Evolutionary conservation across 2,888 invertebrate species (phyloP), one percentile per base, ranked within the genome.

Genomic region (Athetis lepigone): DNA sequence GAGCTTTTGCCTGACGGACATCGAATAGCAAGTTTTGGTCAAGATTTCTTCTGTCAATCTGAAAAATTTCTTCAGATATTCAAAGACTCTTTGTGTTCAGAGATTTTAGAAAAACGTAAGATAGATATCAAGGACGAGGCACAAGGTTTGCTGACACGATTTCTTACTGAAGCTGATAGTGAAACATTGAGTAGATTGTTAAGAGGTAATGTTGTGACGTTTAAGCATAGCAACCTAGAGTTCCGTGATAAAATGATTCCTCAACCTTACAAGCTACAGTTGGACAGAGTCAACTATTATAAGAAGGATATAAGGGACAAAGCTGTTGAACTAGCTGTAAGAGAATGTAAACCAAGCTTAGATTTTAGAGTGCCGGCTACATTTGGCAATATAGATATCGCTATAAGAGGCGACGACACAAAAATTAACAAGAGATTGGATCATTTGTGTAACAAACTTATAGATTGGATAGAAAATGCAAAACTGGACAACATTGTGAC

Each of bases 321-420:
- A 21, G 43, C 55, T 25, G 25, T 56, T 2, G 57, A 57, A 57
- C 11, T 37, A 5, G 56, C 37, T 7, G 27, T 55, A 2, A 57
- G 2, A 16, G 19, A 37, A 27, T 27, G 11, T 19, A 39, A 11
- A 13, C 19, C 27, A 25, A n/a, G n/a, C n/a, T 0, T 7, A 7
- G 6, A 19, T 1, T 56, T 55, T 27, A 39, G 27, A 8, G 57
- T 56, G 1, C 56, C 56, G 11, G 37, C 27, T 9, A n/a, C 19
- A 8, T 57, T 57, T n/a, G 56, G 56, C 1, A 57, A 57, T 37
- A 56, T 37, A 56, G 55, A 56, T 25, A 19, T 52, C n/a, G 19
- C 56, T 18, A 54, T 56, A 19, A 54, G 56, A 39, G 37, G 56
- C 4, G 25, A 39, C 21, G 37, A 55, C 4, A 7, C 2, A 0